A percentile compares a stretch with the other conserved stretches of the same genome.
Conservation (phyloP, 2,113 vertebrate genomes). For the Nyctereutes procyonoides region DNA sequence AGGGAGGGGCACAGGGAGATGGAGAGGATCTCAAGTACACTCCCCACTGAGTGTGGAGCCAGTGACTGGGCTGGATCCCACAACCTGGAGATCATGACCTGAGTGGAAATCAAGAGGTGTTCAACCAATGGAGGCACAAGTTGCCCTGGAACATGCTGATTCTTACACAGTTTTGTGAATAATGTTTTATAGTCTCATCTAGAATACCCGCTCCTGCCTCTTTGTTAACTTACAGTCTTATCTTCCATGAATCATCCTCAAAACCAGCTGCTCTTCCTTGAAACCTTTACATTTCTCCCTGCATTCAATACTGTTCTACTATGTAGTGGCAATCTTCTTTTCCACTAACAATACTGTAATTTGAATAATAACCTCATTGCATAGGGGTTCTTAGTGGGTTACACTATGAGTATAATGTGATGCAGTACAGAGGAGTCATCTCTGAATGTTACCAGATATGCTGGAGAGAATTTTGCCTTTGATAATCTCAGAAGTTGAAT, state of each 20-base stretch:
- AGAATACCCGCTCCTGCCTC: neutral
- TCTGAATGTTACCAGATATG: neutral
- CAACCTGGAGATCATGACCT: neutral
- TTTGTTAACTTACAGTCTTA: neutral
- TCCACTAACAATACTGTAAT: neutral
- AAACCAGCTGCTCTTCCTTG: neutral
- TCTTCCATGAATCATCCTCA: neutral
- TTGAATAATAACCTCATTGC: neutral
- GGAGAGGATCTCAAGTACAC: neutral
- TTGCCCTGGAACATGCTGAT: neutral
- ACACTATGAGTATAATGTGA: neutral
- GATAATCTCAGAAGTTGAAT: conserved; percentile 1
- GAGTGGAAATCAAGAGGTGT: neutral
- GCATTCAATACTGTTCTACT: neutral
- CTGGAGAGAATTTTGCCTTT: neutral
- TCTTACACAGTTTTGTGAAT: neutral
- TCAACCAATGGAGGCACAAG: neutral
- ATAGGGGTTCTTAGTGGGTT: neutral
- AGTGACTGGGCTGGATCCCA: neutral
- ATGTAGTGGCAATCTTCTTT: neutral
- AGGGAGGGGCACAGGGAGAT: neutral
- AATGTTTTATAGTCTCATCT: neutral
- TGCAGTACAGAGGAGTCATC: neutral
- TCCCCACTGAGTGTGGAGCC: neutral
- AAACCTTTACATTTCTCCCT: neutral